Conservation (phyloP, 2,797 vertebrate species). For the Euthynnus affinis region DNA sequence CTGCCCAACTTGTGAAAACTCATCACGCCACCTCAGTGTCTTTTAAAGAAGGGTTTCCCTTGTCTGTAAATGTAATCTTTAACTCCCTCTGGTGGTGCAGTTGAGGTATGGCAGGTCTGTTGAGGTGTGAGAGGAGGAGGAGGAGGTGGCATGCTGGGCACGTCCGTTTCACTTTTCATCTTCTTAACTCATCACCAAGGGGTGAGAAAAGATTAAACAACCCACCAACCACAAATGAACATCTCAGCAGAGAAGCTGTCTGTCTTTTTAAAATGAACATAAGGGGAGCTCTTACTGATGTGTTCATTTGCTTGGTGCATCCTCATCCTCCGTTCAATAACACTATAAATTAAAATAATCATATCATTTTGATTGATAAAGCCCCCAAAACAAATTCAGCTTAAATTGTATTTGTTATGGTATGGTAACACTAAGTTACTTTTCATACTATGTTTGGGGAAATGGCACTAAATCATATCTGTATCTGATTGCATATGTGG, state of each 20-base stretch:
- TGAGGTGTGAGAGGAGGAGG: slow-evolving; percentile 15
- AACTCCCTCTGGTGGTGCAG: slow-evolving; percentile 60
- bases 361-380: neutral
- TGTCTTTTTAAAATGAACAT: neutral
- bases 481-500: neutral
- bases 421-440: neutral
- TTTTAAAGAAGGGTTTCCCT: neutral
- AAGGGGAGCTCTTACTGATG: neutral
- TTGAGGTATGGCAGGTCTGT: neutral
- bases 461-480: neutral
- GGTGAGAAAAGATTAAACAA: slow-evolving; percentile 3
- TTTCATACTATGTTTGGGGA: neutral
- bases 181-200: neutral
- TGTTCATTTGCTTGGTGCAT: neutral
- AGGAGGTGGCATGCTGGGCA: neutral
- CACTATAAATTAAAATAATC: neutral
- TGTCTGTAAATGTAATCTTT: slow-evolving; percentile 1
- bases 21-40: neutral
- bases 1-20: slow-evolving; percentile 3
- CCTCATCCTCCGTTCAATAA: neutral
- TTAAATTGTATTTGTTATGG: neutral
- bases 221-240: neutral
- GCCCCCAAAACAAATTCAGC: neutral
- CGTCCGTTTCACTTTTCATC: slow-evolving; percentile 5
- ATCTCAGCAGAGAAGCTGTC: neutral